Percentiles rank a stretch among this genome's conserved stretches.
Conservation (phyloP, 2,113 vertebrate genomes). For the Cathartes aura region DNA sequence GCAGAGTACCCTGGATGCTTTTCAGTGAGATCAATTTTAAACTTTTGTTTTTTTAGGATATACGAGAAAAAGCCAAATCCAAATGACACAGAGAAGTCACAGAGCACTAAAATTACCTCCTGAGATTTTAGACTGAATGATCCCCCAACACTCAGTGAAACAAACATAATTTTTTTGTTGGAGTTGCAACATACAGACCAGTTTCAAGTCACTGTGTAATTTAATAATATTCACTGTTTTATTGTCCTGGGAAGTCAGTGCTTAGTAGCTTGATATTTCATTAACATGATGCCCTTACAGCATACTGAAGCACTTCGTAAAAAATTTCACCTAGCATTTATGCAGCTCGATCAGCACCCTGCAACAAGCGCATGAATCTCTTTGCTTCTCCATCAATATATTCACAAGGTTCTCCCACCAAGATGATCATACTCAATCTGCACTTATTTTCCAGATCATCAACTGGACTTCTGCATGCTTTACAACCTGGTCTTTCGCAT, state of each 20-base stretch:
- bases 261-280: not conserved
- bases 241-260: not conserved
- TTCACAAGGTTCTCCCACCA: constrained; percentile 37
- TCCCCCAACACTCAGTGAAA: not conserved
- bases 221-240: not conserved
- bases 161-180: not conserved
- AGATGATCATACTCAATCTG: constrained; percentile 55
- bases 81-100: not conserved
- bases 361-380: not conserved
- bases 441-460: constrained; percentile 68
- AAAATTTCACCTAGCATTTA: not conserved
- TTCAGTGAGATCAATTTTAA: not conserved
- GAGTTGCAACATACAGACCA: not conserved
- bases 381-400: not conserved
- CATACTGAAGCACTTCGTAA: not conserved
- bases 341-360: not conserved
- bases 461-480: constrained; percentile 44
- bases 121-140: not conserved
- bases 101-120: not conserved
- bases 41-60: not conserved
- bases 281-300: fast-evolving
- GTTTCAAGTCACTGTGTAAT: not conserved
- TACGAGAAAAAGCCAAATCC: not conserved
- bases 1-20: not conserved
- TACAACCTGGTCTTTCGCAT: constrained; percentile 63